These are phyloP conservation scores for Drosophila mimica DNA, from an alignment of 2,888 invertebrate genomes.

Conservation along the genomic window DNA sequence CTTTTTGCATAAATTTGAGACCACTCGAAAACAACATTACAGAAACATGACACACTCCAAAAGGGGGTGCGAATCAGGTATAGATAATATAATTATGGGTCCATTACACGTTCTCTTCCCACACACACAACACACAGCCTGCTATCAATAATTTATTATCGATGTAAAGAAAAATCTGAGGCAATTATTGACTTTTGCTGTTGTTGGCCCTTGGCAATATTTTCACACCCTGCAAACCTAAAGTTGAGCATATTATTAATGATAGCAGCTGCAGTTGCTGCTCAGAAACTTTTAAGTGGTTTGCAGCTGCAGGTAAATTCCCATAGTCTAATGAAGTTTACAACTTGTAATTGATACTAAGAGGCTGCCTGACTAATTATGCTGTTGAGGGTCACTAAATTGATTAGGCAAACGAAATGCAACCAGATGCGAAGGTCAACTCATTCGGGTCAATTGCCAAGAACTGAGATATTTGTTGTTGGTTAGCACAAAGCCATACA, in stretches of 20 bases:
- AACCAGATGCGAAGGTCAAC: conserved; percentile 35
- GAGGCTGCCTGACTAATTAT: conserved; percentile 56
- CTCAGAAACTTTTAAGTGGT: conserved; percentile 11
- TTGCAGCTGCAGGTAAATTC: conserved; percentile 23
- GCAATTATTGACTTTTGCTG: conserved; percentile 18
- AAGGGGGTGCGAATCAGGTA: conserved; percentile 24
- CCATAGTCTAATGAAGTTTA: conserved; percentile 16
- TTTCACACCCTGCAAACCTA: not conserved
- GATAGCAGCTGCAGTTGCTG: conserved; percentile 13
- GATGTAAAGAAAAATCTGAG: conserved; percentile 19
- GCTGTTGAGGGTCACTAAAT: conserved; percentile 38
- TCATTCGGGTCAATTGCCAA: conserved; percentile 19
- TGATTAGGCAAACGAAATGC: conserved; percentile 44
- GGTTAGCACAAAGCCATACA: not conserved
- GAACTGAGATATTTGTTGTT: not conserved
- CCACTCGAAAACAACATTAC: conserved; percentile 45
- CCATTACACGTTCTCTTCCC: conserved; percentile 25
- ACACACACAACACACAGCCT: conserved; percentile 2
- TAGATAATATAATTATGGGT: conserved; percentile 40
- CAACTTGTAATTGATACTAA: conserved; percentile 50
- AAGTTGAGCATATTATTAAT: conserved; percentile 15
- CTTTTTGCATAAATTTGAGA: conserved; percentile 64
- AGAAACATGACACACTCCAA: conserved; percentile 9
- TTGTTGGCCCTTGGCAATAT: conserved; percentile 19
- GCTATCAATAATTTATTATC: conserved; percentile 42